phyloP scores from a whole-genome alignment of 2,888 invertebrate genomes.

The Margaritifera margaritifera region DNA sequence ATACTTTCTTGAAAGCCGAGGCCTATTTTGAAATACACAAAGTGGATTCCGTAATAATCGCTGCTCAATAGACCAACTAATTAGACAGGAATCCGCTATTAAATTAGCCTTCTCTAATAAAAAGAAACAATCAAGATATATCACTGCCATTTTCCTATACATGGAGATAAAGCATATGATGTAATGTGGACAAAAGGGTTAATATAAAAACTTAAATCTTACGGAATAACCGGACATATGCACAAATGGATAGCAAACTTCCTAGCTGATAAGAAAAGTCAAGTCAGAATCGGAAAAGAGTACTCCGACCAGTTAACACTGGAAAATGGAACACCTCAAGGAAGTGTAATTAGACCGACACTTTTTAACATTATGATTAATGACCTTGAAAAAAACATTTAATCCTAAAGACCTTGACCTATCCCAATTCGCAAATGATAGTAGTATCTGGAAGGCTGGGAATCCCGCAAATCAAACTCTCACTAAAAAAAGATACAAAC shows the following conservation, averaged over 20 bases:
- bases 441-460: too few species aligned
- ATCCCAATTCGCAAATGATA: too few species aligned
- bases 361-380: slow-evolving; percentile 3
- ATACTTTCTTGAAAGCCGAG: too few species aligned
- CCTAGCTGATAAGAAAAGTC: slow-evolving; percentile 1
- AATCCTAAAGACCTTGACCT: too few species aligned
- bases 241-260: not conserved
- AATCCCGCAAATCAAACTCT: too few species aligned
- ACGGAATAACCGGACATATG: slow-evolving; percentile 1
- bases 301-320: not conserved
- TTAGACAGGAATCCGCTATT: not conserved
- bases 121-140: not conserved
- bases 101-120: not conserved
- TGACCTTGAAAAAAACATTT: not conserved
- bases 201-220: not conserved
- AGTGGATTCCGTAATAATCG: not conserved
- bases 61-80: not conserved
- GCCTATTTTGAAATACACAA: not conserved
- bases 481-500: too few species aligned
- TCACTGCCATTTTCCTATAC: slow-evolving; percentile 1
- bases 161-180: slow-evolving; percentile 3
- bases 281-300: slow-evolving; percentile 2
- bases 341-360: not conserved
- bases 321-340: slow-evolving; percentile 7
- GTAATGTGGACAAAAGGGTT: slow-evolving; percentile 1